Evolutionary conservation across 2,113 vertebrate species (phyloP).

Genomic region (Hyperoodon ampullatus): DNA sequence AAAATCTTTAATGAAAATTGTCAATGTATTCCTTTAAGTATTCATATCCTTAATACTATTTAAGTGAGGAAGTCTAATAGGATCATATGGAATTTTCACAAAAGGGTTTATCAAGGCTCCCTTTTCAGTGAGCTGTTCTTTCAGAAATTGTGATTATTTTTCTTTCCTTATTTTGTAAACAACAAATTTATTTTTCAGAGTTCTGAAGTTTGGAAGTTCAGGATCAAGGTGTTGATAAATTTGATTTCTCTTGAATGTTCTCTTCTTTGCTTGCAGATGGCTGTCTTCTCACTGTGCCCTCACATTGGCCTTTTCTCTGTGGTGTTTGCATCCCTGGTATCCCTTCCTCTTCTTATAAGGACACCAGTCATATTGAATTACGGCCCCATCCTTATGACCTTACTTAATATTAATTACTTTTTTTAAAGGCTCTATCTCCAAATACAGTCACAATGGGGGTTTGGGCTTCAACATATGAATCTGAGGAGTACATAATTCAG

Average conservation of each 20-base stretch:
- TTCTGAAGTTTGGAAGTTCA: background rate
- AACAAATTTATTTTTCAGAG: background rate
- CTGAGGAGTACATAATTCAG: background rate
- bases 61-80: background rate
- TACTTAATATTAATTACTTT: background rate
- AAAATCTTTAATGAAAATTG: constrained; percentile 54
- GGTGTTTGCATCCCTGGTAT: background rate
- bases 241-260: background rate
- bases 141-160: constrained; percentile 36
- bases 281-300: background rate
- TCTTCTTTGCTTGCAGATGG: background rate
- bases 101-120: background rate
- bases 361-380: background rate
- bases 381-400: background rate
- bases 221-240: background rate
- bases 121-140: background rate
- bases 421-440: background rate
- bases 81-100: constrained; percentile 18
- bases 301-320: background rate
- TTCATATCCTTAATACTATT: constrained; percentile 38
- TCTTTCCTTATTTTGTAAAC: background rate
- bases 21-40: constrained; percentile 37
- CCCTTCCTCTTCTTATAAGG: background rate
- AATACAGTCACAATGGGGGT: background rate
- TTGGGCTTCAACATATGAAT: background rate